Percentiles rank a stretch among this genome's conserved stretches.
phyloP scores from a whole-genome alignment of 64 coral and sea anemone species.

The Actinia tenebrosa region DNA sequence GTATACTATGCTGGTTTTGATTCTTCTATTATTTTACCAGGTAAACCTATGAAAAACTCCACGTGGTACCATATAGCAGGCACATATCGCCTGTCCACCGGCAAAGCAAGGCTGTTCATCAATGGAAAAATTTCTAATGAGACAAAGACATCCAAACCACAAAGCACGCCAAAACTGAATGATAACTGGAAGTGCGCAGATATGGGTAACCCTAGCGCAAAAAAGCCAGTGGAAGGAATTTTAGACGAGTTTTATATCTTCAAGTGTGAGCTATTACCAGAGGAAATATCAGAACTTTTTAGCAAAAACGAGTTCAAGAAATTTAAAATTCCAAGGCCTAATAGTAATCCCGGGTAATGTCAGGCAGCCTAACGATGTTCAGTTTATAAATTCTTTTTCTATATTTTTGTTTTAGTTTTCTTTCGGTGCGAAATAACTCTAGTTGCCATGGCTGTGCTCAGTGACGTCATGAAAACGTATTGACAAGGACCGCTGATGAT shows the following conservation, averaged over 20 bases:
- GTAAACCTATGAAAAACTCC: slow-evolving; percentile 29
- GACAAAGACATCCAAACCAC: slow-evolving; percentile 1
- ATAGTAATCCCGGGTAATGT: not conserved
- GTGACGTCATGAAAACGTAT: no score
- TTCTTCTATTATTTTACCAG: slow-evolving; percentile 32
- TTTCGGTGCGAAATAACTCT: no score
- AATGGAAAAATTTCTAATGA: slow-evolving; percentile 60
- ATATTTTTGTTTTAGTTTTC: no score
- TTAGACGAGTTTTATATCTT: slow-evolving; percentile 96
- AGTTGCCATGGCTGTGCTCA: no score
- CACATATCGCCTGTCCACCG: slow-evolving; percentile 47
- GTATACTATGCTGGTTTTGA: no score
- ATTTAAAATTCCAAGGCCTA: slow-evolving; percentile 55
- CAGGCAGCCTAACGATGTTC: not conserved
- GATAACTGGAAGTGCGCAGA: slow-evolving; percentile 70
- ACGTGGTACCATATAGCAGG: slow-evolving; percentile 78
- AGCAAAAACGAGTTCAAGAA: slow-evolving; percentile 75
- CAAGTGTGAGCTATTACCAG: slow-evolving; percentile 70
- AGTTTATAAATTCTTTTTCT: no score
- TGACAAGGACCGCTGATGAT: no score
- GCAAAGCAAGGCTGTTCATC: slow-evolving; percentile 75
- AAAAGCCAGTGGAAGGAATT: slow-evolving; percentile 62
- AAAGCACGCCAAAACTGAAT: slow-evolving; percentile 14
- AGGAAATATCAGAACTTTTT: slow-evolving; percentile 85
- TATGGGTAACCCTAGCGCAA: slow-evolving; percentile 42